A percentile compares a stretch with the other conserved stretches of the same genome.
These are phyloP conservation scores for Morphnarchus princeps DNA, from an alignment of 2,113 vertebrate species.

Conservation along the genomic window DNA sequence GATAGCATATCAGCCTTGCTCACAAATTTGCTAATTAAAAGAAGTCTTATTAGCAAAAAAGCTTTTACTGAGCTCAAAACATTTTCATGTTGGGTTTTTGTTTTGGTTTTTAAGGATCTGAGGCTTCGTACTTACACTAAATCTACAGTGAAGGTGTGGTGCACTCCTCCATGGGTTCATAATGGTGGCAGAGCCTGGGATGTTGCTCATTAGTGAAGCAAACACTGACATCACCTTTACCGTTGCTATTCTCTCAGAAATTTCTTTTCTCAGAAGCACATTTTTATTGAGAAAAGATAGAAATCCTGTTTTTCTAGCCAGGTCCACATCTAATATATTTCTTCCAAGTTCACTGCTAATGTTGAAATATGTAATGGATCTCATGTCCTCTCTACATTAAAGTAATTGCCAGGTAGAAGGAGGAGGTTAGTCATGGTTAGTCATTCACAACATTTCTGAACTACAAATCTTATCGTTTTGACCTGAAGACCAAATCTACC, in stretches of 20 bases:
- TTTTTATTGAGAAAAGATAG: neutral
- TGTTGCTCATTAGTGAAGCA: neutral
- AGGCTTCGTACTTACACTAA: neutral
- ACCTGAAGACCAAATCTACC: neutral
- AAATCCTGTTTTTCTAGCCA: neutral
- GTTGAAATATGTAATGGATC: neutral
- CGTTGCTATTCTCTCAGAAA: neutral
- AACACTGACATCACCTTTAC: neutral
- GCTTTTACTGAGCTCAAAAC: neutral
- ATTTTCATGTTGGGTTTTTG: neutral
- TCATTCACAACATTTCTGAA: neutral
- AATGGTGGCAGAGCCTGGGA: neutral
- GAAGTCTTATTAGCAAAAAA: neutral
- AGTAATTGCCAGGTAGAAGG: neutral
- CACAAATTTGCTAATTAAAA: neutral
- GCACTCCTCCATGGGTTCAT: neutral
- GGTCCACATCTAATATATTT: neutral
- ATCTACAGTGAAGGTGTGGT: neutral
- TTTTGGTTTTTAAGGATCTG: neutral
- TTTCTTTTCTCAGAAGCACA: neutral
- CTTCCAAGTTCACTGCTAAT: neutral
- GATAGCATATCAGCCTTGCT: neutral
- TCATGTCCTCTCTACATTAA: neutral
- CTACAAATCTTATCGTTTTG: rapidly evolving
- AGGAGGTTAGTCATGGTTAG: neutral